phyloP scores from a whole-genome alignment of 37 sponge, comb jelly and placozoan species.

The Agelas oroides region DNA sequence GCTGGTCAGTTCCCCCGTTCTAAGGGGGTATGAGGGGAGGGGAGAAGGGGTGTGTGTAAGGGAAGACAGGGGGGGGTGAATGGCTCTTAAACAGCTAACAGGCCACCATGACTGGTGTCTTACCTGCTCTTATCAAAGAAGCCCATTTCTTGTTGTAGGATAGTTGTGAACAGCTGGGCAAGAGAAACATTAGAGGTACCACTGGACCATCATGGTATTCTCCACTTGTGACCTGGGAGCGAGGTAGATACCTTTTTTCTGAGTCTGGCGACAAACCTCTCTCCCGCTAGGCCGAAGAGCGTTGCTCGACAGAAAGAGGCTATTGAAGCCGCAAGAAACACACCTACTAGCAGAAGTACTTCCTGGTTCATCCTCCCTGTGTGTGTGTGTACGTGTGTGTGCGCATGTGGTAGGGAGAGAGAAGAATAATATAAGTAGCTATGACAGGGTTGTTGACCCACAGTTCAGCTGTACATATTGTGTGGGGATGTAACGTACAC shows the following conservation, averaged over 20 bases:
- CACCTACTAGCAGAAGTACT: constrained; percentile 61
- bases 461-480: background rate
- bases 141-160: constrained; percentile 84
- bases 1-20: constrained; percentile 83
- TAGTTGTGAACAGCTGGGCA: constrained; percentile 74
- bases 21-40: too few relatives aligned
- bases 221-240: too few relatives aligned
- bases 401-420: too few relatives aligned
- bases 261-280: constrained; percentile 82
- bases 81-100: too few relatives aligned
- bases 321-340: constrained; percentile 66
- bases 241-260: constrained; percentile 66
- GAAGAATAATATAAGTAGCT: too few relatives aligned
- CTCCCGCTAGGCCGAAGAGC: constrained; percentile 74
- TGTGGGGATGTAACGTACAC: background rate
- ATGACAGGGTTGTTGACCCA: background rate
- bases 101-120: background rate
- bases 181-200: background rate
- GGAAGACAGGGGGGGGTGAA: too few relatives aligned
- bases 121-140: constrained; percentile 90
- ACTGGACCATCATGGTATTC: background rate
- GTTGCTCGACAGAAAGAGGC: constrained; percentile 65
- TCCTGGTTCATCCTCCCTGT: constrained; percentile 62
- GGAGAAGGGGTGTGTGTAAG: too few relatives aligned
- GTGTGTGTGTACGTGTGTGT: too few relatives aligned